These are phyloP conservation scores for Engystomops pustulosus DNA, from an alignment of 2,113 vertebrate genomes.

Conservation along the genomic window DNA sequence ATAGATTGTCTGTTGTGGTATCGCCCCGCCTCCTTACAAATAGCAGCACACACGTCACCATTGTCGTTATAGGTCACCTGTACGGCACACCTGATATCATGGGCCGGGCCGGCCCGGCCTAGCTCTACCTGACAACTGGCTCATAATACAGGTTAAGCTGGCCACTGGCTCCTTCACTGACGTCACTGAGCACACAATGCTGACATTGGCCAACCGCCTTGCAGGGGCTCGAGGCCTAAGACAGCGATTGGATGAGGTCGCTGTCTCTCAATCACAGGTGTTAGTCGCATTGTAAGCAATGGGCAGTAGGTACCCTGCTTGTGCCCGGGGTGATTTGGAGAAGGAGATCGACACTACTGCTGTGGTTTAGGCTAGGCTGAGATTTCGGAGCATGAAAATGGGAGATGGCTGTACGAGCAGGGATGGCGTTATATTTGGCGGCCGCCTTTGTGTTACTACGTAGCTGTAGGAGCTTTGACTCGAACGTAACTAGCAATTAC, in stretches of 20 bases:
- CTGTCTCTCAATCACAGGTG: slow-evolving; percentile 31
- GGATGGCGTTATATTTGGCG: slow-evolving; percentile 33
- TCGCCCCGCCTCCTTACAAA: too few relatives aligned
- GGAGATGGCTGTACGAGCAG: slow-evolving; percentile 33
- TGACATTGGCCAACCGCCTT: background rate
- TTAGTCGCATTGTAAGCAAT: slow-evolving; percentile 28
- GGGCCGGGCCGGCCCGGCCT: background rate
- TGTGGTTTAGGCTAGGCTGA: slow-evolving; percentile 11
- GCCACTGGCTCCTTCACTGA: background rate
- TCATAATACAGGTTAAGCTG: background rate
- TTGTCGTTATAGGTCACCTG: background rate
- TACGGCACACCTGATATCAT: background rate
- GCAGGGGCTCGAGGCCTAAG: too few relatives aligned
- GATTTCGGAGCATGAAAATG: slow-evolving; percentile 16
- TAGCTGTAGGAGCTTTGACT: slow-evolving; percentile 4
- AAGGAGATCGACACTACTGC: background rate
- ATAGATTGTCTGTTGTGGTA: too few relatives aligned
- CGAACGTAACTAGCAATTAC: background rate
- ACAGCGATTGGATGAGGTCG: background rate
- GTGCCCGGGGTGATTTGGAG: background rate
- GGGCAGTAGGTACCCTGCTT: background rate
- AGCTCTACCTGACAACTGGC: background rate
- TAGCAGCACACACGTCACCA: background rate
- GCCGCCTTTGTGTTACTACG: slow-evolving; percentile 32
- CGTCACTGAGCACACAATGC: background rate